These are phyloP conservation scores for Tupiocoris notatus DNA, from an alignment of 2,888 invertebrate genomes.

Conservation along the genomic window DNA sequence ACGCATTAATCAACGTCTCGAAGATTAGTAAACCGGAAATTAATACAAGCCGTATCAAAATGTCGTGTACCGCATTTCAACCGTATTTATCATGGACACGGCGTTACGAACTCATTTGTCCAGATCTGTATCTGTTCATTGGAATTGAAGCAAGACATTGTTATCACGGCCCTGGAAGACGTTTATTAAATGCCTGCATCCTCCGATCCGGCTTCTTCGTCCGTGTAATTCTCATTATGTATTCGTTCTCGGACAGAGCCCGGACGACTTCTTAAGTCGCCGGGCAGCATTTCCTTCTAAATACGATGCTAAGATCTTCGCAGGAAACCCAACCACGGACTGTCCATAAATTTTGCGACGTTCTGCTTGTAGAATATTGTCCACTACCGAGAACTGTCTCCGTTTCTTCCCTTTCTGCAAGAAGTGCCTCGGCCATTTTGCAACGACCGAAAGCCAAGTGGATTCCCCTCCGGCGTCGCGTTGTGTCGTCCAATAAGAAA, in stretches of 20 bases:
- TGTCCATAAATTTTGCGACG: neutral
- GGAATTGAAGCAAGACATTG: neutral
- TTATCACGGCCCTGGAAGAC: neutral
- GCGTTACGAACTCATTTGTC: neutral
- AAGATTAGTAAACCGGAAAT: neutral
- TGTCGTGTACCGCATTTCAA: neutral
- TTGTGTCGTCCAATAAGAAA: constrained; percentile 6
- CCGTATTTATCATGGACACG: neutral
- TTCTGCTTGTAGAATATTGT: neutral
- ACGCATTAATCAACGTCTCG: neutral
- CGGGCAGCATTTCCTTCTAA: neutral
- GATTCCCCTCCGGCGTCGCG: neutral
- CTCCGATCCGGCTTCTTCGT: neutral
- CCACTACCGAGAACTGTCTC: neutral
- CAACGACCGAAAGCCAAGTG: neutral
- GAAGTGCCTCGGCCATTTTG: neutral
- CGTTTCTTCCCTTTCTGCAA: neutral
- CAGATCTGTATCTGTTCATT: neutral
- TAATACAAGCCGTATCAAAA: neutral
- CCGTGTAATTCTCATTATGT: neutral
- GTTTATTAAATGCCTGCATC: neutral
- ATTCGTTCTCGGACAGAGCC: neutral
- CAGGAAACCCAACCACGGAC: neutral
- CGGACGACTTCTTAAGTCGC: neutral
- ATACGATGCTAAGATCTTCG: neutral